Evolutionary conservation across 1,140 invertebrate genomes (phyloP).

Genomic region (Zaprionus africanus): DNA sequence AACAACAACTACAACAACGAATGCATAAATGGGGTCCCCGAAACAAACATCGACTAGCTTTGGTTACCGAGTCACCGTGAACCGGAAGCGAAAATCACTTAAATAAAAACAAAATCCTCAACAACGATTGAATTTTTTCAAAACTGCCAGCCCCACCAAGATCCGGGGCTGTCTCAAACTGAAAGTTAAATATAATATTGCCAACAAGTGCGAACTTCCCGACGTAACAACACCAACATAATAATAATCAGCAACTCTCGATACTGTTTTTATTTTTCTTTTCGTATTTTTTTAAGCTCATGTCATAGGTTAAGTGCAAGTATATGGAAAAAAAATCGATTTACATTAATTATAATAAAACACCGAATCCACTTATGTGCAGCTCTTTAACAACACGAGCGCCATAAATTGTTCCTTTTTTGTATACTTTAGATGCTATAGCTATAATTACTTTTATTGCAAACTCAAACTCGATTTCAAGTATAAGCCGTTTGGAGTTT

Average conservation of each 20-base stretch:
- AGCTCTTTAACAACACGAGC: slow-evolving; percentile 57
- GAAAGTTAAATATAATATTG: slow-evolving; percentile 43
- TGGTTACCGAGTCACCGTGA: slow-evolving; percentile 33
- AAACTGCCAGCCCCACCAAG: slow-evolving; percentile 51
- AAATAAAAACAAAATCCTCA: slow-evolving; percentile 59
- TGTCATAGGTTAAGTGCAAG: slow-evolving; percentile 75
- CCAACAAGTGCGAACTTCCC: slow-evolving; percentile 73
- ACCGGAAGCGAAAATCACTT: slow-evolving; percentile 42
- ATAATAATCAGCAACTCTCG: slow-evolving; percentile 47
- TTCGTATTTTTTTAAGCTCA: slow-evolving; percentile 58
- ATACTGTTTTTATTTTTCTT: slow-evolving; percentile 39
- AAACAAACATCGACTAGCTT: slow-evolving; percentile 57
- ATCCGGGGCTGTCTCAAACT: slow-evolving; percentile 40
- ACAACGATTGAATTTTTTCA: slow-evolving; percentile 81
- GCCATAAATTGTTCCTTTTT: slow-evolving; percentile 81
- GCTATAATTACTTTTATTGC: slow-evolving; percentile 61
- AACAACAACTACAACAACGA: slow-evolving; percentile 63
- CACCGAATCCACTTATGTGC: slow-evolving; percentile 58
- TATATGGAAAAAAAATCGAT: slow-evolving; percentile 75
- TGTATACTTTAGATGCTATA: slow-evolving; percentile 78
- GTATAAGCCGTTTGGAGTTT: slow-evolving; percentile 45
- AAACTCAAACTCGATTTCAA: slow-evolving; percentile 53
- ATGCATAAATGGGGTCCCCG: slow-evolving; percentile 72
- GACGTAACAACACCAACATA: slow-evolving; percentile 43
- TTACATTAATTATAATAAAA: slow-evolving; percentile 80